These are phyloP conservation scores for Augochlora pura DNA, from an alignment of 1,140 invertebrate genomes.

Conservation along the genomic window DNA sequence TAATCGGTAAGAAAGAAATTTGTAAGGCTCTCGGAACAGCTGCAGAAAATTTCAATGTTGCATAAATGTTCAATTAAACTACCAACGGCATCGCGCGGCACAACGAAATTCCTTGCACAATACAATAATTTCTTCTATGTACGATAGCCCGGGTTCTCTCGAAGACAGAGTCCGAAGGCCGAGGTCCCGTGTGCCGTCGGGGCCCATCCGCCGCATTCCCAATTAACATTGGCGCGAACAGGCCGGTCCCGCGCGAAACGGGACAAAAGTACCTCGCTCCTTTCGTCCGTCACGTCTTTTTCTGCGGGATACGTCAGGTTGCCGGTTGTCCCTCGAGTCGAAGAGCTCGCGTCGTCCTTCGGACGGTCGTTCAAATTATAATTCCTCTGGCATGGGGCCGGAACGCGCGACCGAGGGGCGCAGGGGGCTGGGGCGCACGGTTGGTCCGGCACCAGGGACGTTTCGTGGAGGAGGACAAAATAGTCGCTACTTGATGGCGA, in stretches of 20 bases:
- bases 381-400: conserved; percentile 54
- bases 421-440: background rate
- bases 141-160: no score
- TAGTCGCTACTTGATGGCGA: conserved; percentile 77
- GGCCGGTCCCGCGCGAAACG: background rate
- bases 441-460: background rate
- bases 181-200: no score
- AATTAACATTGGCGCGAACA: conserved; percentile 23
- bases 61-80: no score
- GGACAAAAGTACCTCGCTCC: conserved; percentile 22
- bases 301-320: conserved; percentile 38
- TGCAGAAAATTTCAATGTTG: no score
- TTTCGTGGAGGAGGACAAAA: conserved; percentile 66
- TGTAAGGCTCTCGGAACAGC: no score
- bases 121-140: no score
- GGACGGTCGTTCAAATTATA: conserved; percentile 67
- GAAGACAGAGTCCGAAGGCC: no score
- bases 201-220: background rate
- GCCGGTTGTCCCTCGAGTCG: conserved; percentile 44
- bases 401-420: background rate
- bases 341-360: conserved; percentile 47
- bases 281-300: conserved; percentile 44
- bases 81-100: no score
- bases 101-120: no score
- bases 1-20: no score